Evolutionary conservation across 1,140 invertebrate species (phyloP).

Genomic region (Yoshiicerus persimilis): DNA sequence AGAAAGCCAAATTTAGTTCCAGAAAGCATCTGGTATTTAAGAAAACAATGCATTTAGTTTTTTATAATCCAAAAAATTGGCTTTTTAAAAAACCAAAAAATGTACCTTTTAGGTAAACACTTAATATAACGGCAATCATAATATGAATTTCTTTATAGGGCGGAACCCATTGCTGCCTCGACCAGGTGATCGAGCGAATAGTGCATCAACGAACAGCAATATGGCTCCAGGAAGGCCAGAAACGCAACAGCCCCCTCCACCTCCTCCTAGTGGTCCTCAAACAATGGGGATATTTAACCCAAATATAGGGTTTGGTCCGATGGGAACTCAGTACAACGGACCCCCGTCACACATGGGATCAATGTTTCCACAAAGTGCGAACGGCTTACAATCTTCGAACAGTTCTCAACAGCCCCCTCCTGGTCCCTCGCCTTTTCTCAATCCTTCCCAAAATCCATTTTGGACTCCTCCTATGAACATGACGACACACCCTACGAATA

Average conservation of each 20-base stretch:
- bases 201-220: background rate
- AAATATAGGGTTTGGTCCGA: slow-evolving; percentile 46
- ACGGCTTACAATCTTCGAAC: background rate
- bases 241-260: background rate
- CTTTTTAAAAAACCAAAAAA: no score
- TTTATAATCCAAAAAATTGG: no score
- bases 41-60: no score
- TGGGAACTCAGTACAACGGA: slow-evolving; percentile 41
- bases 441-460: slow-evolving; percentile 37
- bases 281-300: slow-evolving; percentile 44
- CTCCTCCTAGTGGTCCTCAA: background rate
- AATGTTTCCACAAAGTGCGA: background rate
- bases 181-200: background rate
- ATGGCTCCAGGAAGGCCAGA: background rate
- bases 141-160: background rate
- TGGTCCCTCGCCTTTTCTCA: slow-evolving; percentile 37
- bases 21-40: no score
- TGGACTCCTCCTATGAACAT: background rate
- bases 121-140: no score
- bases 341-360: background rate
- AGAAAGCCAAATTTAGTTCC: no score
- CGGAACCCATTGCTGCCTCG: slow-evolving; percentile 40
- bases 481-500: background rate
- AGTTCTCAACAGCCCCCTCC: background rate
- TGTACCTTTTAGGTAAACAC: no score